Conservation (phyloP, 2,888 invertebrate species). For the Monoplex corrugatus region DNA sequence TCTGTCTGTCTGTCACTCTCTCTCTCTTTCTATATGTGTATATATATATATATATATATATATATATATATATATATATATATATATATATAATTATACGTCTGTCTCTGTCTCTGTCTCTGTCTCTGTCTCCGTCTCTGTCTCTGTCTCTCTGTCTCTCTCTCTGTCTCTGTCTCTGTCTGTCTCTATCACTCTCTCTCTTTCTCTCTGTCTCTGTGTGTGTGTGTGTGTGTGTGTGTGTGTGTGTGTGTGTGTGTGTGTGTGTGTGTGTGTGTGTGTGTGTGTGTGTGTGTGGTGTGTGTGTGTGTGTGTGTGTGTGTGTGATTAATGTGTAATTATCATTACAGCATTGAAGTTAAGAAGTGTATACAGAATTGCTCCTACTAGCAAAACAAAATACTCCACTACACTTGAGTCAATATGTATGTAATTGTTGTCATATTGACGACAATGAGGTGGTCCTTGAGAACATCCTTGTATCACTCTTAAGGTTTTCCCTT, state of each 20-base stretch:
- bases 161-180: slow-evolving; percentile 19
- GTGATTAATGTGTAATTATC: not conserved
- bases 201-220: not conserved
- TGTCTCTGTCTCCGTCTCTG: slow-evolving; percentile 15
- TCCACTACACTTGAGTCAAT: too few species aligned
- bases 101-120: slow-evolving; percentile 25
- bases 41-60: not conserved
- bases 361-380: too few species aligned
- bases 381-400: too few species aligned
- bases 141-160: slow-evolving; percentile 37
- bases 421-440: too few species aligned
- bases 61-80: not conserved
- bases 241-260: not conserved
- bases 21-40: too few species aligned
- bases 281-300: not conserved
- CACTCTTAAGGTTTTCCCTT: too few species aligned
- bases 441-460: too few species aligned
- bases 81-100: too few species aligned
- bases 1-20: too few species aligned
- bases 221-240: not conserved
- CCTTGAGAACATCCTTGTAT: too few species aligned
- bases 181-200: slow-evolving; percentile 1
- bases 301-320: not conserved
- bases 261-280: not conserved
- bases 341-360: not conserved